A percentile compares a stretch with the other conserved stretches of the same genome.
Conservation (phyloP, 1,140 invertebrate species). For the Planococcus citri region DNA sequence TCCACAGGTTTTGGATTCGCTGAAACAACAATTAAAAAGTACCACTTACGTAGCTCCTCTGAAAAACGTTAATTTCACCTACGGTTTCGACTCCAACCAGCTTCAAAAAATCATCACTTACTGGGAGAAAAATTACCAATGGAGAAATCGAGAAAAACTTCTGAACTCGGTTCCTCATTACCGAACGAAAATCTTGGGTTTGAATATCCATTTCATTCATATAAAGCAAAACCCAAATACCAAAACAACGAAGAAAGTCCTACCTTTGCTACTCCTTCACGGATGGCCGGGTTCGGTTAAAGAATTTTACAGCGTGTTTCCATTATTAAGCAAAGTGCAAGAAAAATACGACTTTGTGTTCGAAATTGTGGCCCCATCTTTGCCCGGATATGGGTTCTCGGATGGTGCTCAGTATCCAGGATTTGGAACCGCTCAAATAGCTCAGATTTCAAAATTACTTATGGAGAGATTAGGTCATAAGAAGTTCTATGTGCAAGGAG, state of each 20-base stretch:
- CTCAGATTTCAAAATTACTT: constrained; percentile 62
- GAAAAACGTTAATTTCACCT: constrained; percentile 54
- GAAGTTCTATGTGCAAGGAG: constrained; percentile 71
- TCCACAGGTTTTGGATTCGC: not conserved
- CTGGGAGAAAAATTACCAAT: constrained; percentile 63
- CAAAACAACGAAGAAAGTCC: constrained; percentile 35
- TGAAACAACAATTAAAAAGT: not conserved
- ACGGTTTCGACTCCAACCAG: constrained; percentile 61
- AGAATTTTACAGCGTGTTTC: constrained; percentile 74
- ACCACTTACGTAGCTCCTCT: constrained; percentile 36
- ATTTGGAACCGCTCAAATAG: constrained; percentile 47
- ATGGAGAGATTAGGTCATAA: constrained; percentile 65
- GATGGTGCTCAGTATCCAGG: constrained; percentile 49
- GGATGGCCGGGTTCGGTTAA: constrained; percentile 84
- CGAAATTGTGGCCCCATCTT: constrained; percentile 63
- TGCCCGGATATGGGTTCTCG: constrained; percentile 78
- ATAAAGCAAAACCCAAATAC: constrained; percentile 37
- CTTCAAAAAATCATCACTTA: constrained; percentile 52
- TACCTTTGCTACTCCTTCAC: constrained; percentile 55
- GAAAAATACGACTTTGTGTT: constrained; percentile 51
- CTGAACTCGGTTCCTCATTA: constrained; percentile 62
- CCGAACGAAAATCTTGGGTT: constrained; percentile 50
- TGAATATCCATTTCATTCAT: constrained; percentile 63
- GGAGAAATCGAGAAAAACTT: constrained; percentile 47
- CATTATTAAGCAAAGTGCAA: constrained; percentile 46